These are phyloP conservation scores for Tamandua tetradactyla DNA, from an alignment of 2,797 vertebrate species.

Conservation along the genomic window DNA sequence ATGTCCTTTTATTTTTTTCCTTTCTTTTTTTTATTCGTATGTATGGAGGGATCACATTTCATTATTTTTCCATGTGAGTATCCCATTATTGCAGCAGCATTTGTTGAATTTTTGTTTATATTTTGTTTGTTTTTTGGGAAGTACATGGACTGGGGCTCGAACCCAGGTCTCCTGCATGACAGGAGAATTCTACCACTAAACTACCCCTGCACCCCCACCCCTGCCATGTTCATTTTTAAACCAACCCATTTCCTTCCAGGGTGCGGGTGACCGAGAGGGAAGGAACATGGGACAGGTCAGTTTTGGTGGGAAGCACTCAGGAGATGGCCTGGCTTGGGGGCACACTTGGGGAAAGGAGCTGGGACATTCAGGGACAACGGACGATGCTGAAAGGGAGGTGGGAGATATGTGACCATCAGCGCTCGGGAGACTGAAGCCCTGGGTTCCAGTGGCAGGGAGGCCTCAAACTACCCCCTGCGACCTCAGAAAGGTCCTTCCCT, in stretches of 20 bases:
- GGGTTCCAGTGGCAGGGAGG: too few relatives aligned
- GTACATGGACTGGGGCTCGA: too few relatives aligned
- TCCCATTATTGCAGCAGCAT: too few relatives aligned
- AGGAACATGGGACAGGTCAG: background rate
- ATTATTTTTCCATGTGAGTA: too few relatives aligned
- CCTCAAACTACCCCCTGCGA: background rate
- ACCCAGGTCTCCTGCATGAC: too few relatives aligned
- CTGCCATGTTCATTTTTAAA: background rate
- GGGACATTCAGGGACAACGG: background rate
- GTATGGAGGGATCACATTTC: too few relatives aligned
- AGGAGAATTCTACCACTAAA: too few relatives aligned
- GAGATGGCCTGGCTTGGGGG: background rate
- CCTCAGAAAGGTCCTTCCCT: background rate
- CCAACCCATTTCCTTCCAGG: background rate
- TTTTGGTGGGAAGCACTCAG: background rate
- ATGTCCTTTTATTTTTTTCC: too few relatives aligned
- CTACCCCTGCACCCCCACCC: too few relatives aligned
- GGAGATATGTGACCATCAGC: rapidly evolving
- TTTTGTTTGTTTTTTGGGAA: too few relatives aligned
- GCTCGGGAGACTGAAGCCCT: background rate
- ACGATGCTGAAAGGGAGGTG: background rate
- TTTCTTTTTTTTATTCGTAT: too few relatives aligned
- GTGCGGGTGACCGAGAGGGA: background rate
- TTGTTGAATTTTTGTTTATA: too few relatives aligned
- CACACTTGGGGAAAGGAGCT: background rate